Percentiles rank a stretch among this genome's conserved stretches.
Evolutionary conservation across 2,888 invertebrate genomes (phyloP).

Genomic region (Eristalinus sepulchralis): DNA sequence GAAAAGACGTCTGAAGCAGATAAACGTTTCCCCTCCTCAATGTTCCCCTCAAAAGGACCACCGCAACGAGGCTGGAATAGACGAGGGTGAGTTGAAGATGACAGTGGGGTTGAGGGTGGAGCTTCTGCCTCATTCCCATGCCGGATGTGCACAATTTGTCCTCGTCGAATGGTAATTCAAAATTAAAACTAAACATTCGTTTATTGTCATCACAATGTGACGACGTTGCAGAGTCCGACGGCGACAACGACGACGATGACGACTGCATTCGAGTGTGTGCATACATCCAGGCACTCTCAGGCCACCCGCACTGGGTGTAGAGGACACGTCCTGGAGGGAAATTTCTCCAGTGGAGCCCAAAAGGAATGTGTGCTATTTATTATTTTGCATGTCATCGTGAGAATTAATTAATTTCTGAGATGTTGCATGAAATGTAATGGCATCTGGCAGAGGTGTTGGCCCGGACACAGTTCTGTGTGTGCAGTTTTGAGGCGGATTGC

Average conservation of each 20-base stretch:
- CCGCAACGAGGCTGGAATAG: too few relatives aligned
- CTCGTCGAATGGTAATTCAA: not conserved
- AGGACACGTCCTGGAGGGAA: constrained; percentile 3
- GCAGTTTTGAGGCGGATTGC: too few relatives aligned
- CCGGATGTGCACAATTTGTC: not conserved
- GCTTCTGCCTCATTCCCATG: not conserved
- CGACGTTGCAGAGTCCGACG: constrained; percentile 10
- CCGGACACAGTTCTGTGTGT: not conserved
- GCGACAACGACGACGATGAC: too few relatives aligned
- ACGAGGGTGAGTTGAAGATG: too few relatives aligned
- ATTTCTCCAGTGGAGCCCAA: not conserved
- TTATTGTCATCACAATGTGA: constrained; percentile 20
- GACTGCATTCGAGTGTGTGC: not conserved
- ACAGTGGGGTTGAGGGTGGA: too few relatives aligned
- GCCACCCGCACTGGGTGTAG: not conserved
- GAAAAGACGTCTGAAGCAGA: not conserved
- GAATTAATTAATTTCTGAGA: constrained; percentile 50
- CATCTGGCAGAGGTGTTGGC: not conserved
- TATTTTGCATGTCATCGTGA: constrained; percentile 34
- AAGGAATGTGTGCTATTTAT: constrained; percentile 33
- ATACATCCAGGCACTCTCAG: not conserved
- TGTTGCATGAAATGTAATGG: constrained; percentile 3
- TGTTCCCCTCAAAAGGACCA: too few relatives aligned
- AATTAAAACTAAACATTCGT: constrained; percentile 3
- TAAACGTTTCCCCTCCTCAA: not conserved